A percentile compares a stretch with the other conserved stretches of the same genome.
Evolutionary conservation across 2,113 vertebrate genomes (phyloP).

Genomic region (Zosterops borbonicus): DNA sequence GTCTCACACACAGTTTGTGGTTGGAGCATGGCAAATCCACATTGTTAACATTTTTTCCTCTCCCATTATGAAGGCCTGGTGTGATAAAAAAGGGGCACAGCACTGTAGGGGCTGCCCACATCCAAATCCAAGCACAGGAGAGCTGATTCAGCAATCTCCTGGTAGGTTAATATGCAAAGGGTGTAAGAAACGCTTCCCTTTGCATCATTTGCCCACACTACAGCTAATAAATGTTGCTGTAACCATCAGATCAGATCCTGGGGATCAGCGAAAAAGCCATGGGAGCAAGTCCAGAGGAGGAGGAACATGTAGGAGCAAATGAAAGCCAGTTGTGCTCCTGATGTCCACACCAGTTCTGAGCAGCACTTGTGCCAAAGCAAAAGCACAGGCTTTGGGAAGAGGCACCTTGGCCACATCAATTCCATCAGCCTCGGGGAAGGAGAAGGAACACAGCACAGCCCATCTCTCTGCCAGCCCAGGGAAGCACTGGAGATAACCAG

Average conservation of each 20-base stretch:
- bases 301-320: not conserved
- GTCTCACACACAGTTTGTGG: not conserved
- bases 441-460: not conserved
- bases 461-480: rapidly evolving
- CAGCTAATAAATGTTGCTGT: conserved; percentile 9
- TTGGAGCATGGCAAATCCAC: not conserved
- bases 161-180: not conserved
- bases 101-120: not conserved
- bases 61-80: not conserved
- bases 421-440: rapidly evolving
- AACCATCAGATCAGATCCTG: not conserved
- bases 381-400: not conserved
- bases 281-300: not conserved
- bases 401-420: not conserved
- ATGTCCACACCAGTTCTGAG: not conserved
- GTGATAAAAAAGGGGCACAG: not conserved
- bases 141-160: not conserved
- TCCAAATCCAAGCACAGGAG: not conserved
- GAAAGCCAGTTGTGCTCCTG: not conserved
- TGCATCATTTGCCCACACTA: not conserved
- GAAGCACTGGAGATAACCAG: not conserved
- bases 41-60: not conserved
- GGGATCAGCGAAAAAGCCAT: not conserved
- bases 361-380: not conserved
- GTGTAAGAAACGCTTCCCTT: not conserved